Evolutionary conservation across 2,888 invertebrate species (phyloP), one percentile per base, ranked within the genome.

Genomic region (Chorisops tibialis): DNA sequence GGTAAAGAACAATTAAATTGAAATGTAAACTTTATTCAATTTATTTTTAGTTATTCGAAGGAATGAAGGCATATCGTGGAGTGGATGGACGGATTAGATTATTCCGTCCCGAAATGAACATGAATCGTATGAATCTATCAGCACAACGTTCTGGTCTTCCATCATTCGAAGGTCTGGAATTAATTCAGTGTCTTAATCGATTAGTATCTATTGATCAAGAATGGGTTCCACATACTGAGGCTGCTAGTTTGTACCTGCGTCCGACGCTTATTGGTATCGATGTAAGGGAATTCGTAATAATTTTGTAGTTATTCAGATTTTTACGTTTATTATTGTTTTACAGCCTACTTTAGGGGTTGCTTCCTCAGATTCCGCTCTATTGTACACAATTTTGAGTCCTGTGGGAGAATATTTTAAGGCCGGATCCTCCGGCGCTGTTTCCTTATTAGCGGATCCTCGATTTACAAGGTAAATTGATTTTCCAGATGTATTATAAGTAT

Each of bases 241-340:
- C 90, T 39, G 89, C 93, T 70, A 95, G 96, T 70, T 83, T 99
- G 39, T 99, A 99, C 75, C 87, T 99, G 68, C 84, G 99, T 70
- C 99, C 99, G 24, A 96, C 97, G 9, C 80, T 96, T 59, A 97
- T 99, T 72, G 98, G 93, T 64, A 95, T 93, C 63, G 99, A 99
- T 82, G 97, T 97, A 80, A 86, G 87, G 81, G 56, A 65, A 64
- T 62, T 54, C 47, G 51, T 49, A 38, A 63, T 48, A 51, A 61
- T 52, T 58, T 50, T 50, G n/a, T n/a, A n/a, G n/a, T n/a, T n/a
- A n/a, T n/a, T n/a, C n/a, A 22, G 12, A 18, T 9, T n/a, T 45
- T 24, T 48, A 12, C 6, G 18, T 14, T 19, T 64, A 50, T 65
- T 58, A 41, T 62, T 65, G 39, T 54, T 24, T 63, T 81, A 59